These are phyloP conservation scores for Garra rufa DNA, from an alignment of 2,113 vertebrate genomes.

Conservation along the genomic window DNA sequence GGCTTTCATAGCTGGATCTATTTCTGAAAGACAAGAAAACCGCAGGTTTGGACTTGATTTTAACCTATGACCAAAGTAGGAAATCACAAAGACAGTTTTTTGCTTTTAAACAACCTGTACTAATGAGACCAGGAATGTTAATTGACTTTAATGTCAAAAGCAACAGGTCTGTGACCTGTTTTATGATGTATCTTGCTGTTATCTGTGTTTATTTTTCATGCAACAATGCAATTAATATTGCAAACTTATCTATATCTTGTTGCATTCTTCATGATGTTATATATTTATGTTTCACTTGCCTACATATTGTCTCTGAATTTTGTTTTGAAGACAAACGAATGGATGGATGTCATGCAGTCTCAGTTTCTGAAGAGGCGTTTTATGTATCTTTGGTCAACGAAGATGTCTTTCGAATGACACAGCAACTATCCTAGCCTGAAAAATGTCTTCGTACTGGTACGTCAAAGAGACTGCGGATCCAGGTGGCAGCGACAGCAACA, in stretches of 20 bases:
- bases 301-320: background rate
- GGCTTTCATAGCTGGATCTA: background rate
- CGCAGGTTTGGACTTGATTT: too few species aligned
- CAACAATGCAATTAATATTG: background rate
- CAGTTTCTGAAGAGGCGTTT: background rate
- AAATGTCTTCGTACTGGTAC: slow-evolving; percentile 86
- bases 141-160: background rate
- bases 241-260: background rate
- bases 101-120: background rate
- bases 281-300: background rate
- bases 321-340: background rate
- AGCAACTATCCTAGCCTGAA: slow-evolving; percentile 44
- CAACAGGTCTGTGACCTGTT: background rate
- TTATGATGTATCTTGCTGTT: background rate
- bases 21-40: too few species aligned
- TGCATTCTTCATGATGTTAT: background rate
- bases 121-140: background rate
- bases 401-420: slow-evolving; percentile 9
- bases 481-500: slow-evolving; percentile 63
- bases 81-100: too few species aligned
- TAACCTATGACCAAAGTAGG: too few species aligned
- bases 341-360: background rate
- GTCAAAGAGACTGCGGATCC: slow-evolving; percentile 76
- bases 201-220: background rate
- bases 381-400: background rate